Conservation (phyloP, 2,113 vertebrate species). For the Halcyon senegalensis region DNA sequence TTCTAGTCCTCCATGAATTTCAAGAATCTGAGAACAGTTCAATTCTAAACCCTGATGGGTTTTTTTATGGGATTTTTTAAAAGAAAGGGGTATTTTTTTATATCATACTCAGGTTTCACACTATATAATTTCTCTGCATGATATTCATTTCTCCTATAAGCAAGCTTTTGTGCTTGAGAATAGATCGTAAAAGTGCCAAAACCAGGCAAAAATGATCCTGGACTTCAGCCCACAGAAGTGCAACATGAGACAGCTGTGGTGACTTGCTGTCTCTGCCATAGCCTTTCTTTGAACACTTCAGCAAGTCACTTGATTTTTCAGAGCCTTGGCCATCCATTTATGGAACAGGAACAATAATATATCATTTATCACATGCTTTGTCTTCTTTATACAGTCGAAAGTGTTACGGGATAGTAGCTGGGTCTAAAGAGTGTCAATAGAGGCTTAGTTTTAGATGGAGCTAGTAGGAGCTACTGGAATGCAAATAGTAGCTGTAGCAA, state of each 20-base stretch:
- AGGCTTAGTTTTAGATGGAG: background rate
- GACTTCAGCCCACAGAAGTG: background rate
- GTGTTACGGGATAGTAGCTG: background rate
- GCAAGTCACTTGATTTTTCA: conserved; percentile 6
- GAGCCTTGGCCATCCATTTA: background rate
- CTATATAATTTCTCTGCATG: background rate
- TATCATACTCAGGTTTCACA: background rate
- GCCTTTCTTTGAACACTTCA: background rate
- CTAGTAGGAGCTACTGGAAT: background rate
- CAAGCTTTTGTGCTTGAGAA: conserved; percentile 26
- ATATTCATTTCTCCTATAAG: background rate
- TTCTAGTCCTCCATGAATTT: background rate
- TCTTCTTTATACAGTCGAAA: background rate
- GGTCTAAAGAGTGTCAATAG: background rate
- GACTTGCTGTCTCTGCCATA: background rate
- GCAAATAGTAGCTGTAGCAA: background rate
- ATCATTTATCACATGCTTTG: background rate
- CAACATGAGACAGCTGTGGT: background rate
- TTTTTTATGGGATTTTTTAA: background rate
- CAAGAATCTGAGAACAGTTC: background rate
- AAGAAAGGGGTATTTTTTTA: background rate
- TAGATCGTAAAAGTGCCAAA: background rate
- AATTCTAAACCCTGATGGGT: background rate
- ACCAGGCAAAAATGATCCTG: background rate
- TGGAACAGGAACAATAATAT: background rate